A percentile compares a stretch with the other conserved stretches of the same genome.
Evolutionary conservation across 2,888 invertebrate genomes (phyloP).

Genomic region (Agrotis segetum): DNA sequence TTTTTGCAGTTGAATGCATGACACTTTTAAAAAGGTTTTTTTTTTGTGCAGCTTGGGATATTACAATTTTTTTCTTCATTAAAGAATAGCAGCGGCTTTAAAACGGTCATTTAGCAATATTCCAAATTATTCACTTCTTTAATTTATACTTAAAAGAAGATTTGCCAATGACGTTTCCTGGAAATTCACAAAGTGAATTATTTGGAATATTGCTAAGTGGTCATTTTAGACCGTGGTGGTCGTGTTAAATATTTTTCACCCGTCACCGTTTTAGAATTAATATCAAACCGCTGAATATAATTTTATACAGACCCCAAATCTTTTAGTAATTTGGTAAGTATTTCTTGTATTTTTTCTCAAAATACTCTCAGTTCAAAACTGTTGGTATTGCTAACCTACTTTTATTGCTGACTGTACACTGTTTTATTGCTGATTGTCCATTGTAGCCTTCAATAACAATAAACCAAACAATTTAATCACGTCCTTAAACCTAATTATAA

Average conservation of each 20-base stretch:
- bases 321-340: background rate
- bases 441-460: background rate
- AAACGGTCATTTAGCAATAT: too few relatives aligned
- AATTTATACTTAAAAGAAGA: too few relatives aligned
- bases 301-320: background rate
- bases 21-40: background rate
- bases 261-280: too few relatives aligned
- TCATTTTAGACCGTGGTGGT: too few relatives aligned
- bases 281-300: background rate
- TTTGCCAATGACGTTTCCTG: too few relatives aligned
- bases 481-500: background rate
- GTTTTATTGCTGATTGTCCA: slow-evolving; percentile 10
- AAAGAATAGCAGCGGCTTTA: too few relatives aligned
- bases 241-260: too few relatives aligned
- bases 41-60: background rate
- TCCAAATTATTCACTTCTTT: too few relatives aligned
- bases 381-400: background rate
- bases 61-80: background rate
- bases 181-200: too few relatives aligned
- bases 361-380: background rate
- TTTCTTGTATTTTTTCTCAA: background rate
- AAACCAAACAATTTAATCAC: slow-evolving; percentile 24
- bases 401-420: slow-evolving; percentile 5
- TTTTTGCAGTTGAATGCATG: background rate
- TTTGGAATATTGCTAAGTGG: too few relatives aligned